These are phyloP conservation scores for Schizaphis graminum DNA, from an alignment of 2,888 invertebrate genomes.

Conservation along the genomic window DNA sequence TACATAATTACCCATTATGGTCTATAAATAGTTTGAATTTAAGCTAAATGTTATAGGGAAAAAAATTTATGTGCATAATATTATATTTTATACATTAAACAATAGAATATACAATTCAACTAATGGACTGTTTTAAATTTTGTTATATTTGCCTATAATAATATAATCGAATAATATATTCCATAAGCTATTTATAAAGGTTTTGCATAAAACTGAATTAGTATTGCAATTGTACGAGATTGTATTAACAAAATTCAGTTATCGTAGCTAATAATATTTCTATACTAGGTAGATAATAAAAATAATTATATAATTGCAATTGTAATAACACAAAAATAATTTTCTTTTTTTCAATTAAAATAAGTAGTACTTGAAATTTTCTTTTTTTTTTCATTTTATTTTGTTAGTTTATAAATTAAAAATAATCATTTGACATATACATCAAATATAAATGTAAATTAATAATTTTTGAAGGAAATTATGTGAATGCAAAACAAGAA, in stretches of 20 bases:
- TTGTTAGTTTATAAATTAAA: neutral
- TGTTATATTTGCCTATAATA: neutral
- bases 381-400: neutral
- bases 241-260: neutral
- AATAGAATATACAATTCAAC: neutral
- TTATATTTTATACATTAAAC: neutral
- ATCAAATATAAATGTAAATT: conserved; percentile 30
- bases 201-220: neutral
- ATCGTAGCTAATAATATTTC: neutral
- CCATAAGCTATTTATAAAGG: neutral
- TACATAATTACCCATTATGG: neutral
- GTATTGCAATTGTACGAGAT: neutral
- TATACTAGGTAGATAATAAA: neutral
- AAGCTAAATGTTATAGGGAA: neutral
- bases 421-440: conserved; percentile 9
- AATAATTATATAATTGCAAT: neutral
- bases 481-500: neutral
- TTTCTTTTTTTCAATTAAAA: neutral
- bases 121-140: neutral
- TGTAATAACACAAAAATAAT: neutral
- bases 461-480: conserved; percentile 26
- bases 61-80: neutral
- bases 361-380: neutral
- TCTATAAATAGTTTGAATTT: neutral
- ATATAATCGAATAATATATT: neutral